A percentile compares a stretch with the other conserved stretches of the same genome.
phyloP scores from a whole-genome alignment of 2,113 vertebrate species.

The Urocynchramus pylzowi region DNA sequence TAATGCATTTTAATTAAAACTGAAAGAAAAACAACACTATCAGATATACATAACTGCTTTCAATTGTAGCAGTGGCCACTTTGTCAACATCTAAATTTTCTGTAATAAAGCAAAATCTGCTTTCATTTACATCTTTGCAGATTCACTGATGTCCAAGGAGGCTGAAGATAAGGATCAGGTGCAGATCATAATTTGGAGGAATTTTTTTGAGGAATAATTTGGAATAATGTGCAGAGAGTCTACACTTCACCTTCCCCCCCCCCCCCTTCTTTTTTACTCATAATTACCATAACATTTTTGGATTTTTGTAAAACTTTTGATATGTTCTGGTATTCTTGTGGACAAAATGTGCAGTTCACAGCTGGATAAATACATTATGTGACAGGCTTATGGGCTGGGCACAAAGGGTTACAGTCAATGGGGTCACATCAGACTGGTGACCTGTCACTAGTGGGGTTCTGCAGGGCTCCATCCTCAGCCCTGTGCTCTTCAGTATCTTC shows the following conservation, averaged over 20 bases:
- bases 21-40: not conserved
- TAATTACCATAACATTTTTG: not conserved
- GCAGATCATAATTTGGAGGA: not conserved
- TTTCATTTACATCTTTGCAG: not conserved
- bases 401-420: not conserved
- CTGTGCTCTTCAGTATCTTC: not conserved
- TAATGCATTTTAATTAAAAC: not conserved
- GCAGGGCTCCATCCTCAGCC: too few species aligned
- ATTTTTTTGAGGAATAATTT: too few species aligned
- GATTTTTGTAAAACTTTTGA: not conserved
- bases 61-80: not conserved
- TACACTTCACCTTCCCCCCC: not conserved
- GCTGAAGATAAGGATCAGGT: not conserved
- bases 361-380: not conserved
- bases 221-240: not conserved
- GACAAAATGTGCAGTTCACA: not conserved
- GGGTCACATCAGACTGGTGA: not conserved
- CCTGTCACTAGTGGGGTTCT: too few species aligned
- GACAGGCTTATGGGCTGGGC: rapidly evolving
- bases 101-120: not conserved
- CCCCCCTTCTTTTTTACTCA: not conserved
- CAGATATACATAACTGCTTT: not conserved
- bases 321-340: not conserved
- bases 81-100: not conserved
- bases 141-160: not conserved